Evolutionary conservation across 2,888 invertebrate genomes (phyloP), one percentile per base, ranked within the genome.

Genomic region (Malthinus seriepunctatus): DNA sequence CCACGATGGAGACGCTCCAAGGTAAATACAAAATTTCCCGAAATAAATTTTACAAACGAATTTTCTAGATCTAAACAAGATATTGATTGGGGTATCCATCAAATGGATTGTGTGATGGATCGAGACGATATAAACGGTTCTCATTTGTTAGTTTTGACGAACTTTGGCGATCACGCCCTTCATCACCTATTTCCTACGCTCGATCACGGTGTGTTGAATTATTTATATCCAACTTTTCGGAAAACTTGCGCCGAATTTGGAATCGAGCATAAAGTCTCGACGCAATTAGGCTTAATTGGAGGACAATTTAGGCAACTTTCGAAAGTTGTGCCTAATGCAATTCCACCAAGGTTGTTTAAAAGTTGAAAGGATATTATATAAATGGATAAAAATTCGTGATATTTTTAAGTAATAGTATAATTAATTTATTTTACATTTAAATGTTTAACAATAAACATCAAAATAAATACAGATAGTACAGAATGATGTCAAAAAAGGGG

Each of bases 171-270:
- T 61, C 93, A 94, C 73, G 82, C 83, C 0, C 80, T 93, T 1
- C 93, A 94, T 74, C 93, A 94, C 76, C 79, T 93, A 15, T 88
- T 93, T 68, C 93, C 93, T 0, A 89, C 91, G 0, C 70, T 94
- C 35, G 93, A 93, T 73, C 93, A 93, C 70, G 87, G 86, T 0
- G 84, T 87, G 53, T 75, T 93, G 12, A 83, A 84, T 3, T 83
- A 86, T 46, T 79, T 93, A 3, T 85, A 88, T 71, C 86, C 88
- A 0, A 81, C 82, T 1, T 80, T 88, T 6, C 67, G 84, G 2
- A 79, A 87, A 63, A 87, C 87, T 42, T 85, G 88, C 66, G 76
- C 83, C 46, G 85, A 90, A 67, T 91, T 87, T 68, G 83, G 83
- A 35, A 74, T 85, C 0, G 75, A 83, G 35, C 73, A 83, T 7